Base-by-base conservation (phyloP, 2,797 vertebrate species). In the Erpetoichthys calabaricus region DNA sequence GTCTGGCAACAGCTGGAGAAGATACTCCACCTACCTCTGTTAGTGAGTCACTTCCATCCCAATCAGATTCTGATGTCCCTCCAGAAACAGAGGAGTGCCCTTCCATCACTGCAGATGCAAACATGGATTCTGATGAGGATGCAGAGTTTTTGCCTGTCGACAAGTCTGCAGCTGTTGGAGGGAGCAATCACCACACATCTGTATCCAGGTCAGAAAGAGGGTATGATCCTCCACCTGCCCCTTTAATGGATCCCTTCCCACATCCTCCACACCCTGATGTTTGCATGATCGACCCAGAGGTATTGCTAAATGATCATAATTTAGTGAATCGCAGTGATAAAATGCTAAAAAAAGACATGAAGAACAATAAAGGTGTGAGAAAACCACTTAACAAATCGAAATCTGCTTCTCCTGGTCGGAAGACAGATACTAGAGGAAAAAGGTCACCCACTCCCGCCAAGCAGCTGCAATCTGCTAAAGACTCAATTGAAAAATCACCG, bases 261-360 rank as follows among this genome's bases (percentile, higher is more conserved):
- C 73, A 83, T 5, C 86, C 89, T 10, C 94, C 94, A 51, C 90
- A 75, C 56, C 94, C 96, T 8, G 94, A 99, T 4, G 94, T 94
- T 63, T 99, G 96, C 79, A 99, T 99, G 96, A 93, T 94, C 54
- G 94, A 99, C 68, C 96, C 96, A 0, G 90, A 97, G 58, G 62
- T 89, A 53, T 71, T 96, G 62, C 76, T 79, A 44, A 87, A 81
- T 47, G 88, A 86, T 53, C 86, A 87, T 71, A 85, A 68, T 70
- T 68, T 73, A 65, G 47, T n/a, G 47, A 73, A 57, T 67, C 77
- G 81, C 64, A 80, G 83, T 60, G 93, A 96, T 55, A 85, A 81
- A 68, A 65, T 84, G 6, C 60, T 81, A n/a, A 96, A 91, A 69
- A 98, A 94, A 71, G 94, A 96, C 54, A 43, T 80, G 4, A 98